Conservation (phyloP, 1,140 invertebrate genomes). For the Drosophila nasuta region DNA sequence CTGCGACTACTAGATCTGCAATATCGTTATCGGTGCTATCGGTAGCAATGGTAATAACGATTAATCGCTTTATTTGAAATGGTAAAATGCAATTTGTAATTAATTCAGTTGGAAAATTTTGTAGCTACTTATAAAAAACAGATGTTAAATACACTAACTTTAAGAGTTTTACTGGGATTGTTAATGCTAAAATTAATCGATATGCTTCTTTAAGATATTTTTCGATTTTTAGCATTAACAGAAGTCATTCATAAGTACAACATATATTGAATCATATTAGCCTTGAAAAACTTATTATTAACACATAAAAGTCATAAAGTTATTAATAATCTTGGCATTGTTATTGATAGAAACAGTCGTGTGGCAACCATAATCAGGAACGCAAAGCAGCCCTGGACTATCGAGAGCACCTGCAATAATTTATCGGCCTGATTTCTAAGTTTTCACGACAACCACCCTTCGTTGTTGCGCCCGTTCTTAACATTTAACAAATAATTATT, state of each 20-base stretch:
- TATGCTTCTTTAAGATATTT: neutral
- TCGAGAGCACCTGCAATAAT: neutral
- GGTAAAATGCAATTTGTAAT: neutral
- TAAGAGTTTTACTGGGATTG: neutral
- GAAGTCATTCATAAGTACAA: too few species aligned
- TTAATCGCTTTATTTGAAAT: slow-evolving; percentile 4
- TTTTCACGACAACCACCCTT: slow-evolving; percentile 21
- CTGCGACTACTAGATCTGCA: slow-evolving; percentile 54
- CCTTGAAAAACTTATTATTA: too few species aligned
- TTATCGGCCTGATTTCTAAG: slow-evolving; percentile 29
- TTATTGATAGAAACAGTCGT: neutral
- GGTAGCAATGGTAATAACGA: neutral
- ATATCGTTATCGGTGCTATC: slow-evolving; percentile 35
- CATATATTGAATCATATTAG: too few species aligned
- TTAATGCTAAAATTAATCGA: neutral
- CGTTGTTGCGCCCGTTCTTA: neutral
- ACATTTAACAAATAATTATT: slow-evolving; percentile 20
- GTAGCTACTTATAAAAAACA: neutral
- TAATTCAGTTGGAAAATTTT: neutral
- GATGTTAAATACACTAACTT: neutral
- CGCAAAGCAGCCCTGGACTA: slow-evolving; percentile 17
- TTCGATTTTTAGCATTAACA: too few species aligned
- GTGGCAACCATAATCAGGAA: neutral
- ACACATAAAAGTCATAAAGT: neutral
- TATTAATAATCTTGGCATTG: neutral